phyloP scores from a whole-genome alignment of 2,113 vertebrate species.

The Triplophysa tibetana region DNA sequence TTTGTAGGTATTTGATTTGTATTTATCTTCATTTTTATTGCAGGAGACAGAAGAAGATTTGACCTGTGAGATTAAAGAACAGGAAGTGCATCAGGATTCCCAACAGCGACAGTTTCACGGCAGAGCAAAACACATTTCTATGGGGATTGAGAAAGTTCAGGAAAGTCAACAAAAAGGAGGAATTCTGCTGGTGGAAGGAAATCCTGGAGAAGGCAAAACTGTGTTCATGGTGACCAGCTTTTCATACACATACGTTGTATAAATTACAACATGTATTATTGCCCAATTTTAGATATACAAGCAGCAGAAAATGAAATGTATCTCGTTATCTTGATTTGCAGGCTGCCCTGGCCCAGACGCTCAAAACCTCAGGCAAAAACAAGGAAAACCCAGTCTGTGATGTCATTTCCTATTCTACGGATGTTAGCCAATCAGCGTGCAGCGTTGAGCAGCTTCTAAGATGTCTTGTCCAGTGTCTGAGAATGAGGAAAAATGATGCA shows the following conservation, averaged over 20 bases:
- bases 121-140: slow-evolving; percentile 65
- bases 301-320: background rate
- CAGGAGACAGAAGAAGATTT: slow-evolving; percentile 60
- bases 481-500: slow-evolving; percentile 54
- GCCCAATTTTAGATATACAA: background rate
- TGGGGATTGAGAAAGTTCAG: slow-evolving; percentile 59
- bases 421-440: slow-evolving; percentile 77
- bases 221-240: slow-evolving; percentile 74
- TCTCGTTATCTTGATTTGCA: slow-evolving; percentile 41
- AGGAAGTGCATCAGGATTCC: slow-evolving; percentile 75
- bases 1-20: background rate
- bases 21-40: background rate
- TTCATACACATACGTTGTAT: background rate
- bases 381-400: slow-evolving; percentile 56
- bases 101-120: slow-evolving; percentile 71
- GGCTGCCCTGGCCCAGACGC: slow-evolving; percentile 71
- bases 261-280: background rate
- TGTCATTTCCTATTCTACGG: slow-evolving; percentile 81
- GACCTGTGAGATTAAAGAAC: slow-evolving; percentile 59
- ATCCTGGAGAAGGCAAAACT: slow-evolving; percentile 82
- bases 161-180: slow-evolving; percentile 67
- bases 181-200: slow-evolving; percentile 75
- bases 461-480: slow-evolving; percentile 72
- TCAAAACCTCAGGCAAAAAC: slow-evolving; percentile 59
- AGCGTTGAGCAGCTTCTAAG: slow-evolving; percentile 74